Evolutionary conservation across 1,140 invertebrate genomes (phyloP).

Genomic region (Calephelis nemesis): DNA sequence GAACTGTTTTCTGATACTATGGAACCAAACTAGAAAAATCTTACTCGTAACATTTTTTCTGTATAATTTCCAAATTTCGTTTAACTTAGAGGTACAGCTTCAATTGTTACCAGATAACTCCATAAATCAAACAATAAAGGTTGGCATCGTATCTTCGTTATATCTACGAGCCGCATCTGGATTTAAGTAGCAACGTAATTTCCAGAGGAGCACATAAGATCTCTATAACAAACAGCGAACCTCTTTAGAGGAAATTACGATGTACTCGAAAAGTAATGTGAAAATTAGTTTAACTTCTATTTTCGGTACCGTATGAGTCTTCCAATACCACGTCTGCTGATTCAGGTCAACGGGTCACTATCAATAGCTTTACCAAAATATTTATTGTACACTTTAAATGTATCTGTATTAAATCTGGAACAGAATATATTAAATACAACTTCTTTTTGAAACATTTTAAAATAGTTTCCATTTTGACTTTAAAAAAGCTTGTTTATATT

Average conservation of each 20-base stretch:
- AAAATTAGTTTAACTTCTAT: slow-evolving; percentile 14
- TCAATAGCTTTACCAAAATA: not conserved
- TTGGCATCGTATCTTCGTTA: not conserved
- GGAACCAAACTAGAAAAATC: no score
- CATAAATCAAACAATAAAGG: not conserved
- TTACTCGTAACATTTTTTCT: no score
- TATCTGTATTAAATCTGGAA: no score
- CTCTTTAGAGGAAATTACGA: slow-evolving; percentile 7
- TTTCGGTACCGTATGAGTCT: not conserved
- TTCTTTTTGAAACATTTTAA: no score
- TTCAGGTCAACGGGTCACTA: slow-evolving; percentile 1
- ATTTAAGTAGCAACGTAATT: not conserved
- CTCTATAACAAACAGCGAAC: not conserved
- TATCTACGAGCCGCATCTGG: not conserved
- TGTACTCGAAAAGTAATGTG: not conserved
- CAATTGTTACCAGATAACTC: not conserved
- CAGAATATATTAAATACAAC: no score
- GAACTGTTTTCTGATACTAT: no score
- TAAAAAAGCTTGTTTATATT: no score
- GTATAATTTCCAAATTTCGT: no score
- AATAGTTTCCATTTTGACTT: no score
- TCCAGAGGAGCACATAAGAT: not conserved
- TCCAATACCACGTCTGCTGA: not conserved
- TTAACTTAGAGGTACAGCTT: no score
- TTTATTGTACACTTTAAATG: not conserved